A percentile compares a stretch with the other conserved stretches of the same genome.
Conservation (phyloP, 2,113 vertebrate genomes). For the Apteryx mantelli region DNA sequence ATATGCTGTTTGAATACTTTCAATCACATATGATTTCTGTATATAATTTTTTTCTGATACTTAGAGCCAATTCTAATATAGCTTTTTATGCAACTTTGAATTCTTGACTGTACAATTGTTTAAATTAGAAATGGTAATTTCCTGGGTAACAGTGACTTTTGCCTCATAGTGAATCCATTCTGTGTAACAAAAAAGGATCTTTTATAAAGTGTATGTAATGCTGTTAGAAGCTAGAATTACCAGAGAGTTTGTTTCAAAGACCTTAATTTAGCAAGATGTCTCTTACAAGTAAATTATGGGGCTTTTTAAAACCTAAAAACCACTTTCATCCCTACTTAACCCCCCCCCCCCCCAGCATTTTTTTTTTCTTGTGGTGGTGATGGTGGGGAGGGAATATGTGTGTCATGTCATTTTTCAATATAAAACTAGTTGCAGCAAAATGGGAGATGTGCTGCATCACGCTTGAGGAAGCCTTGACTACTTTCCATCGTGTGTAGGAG, state of each 20-base stretch:
- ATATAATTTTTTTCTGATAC: accelerated
- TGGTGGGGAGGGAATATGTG: accelerated
- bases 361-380: background rate
- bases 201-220: accelerated
- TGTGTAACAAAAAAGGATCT: background rate
- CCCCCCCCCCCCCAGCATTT: background rate
- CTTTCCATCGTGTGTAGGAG: accelerated
- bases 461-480: background rate
- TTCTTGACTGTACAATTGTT: background rate
- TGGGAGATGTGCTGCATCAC: accelerated
- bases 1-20: accelerated
- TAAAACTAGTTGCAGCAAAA: background rate
- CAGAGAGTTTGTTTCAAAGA: background rate
- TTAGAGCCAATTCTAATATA: accelerated
- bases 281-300: background rate
- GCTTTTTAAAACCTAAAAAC: background rate
- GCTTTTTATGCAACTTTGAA: background rate
- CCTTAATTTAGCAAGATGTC: background rate
- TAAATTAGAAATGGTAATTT: accelerated
- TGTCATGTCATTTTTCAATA: accelerated
- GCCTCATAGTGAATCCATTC: accelerated
- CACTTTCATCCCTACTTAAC: background rate
- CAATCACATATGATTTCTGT: accelerated
- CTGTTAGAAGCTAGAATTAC: background rate
- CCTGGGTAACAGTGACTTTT: accelerated